Percentiles rank a stretch among this genome's conserved stretches.
Evolutionary conservation across 92 coral and sea anemone genomes (phyloP).

Genomic region (Phenganax stokvisi): DNA sequence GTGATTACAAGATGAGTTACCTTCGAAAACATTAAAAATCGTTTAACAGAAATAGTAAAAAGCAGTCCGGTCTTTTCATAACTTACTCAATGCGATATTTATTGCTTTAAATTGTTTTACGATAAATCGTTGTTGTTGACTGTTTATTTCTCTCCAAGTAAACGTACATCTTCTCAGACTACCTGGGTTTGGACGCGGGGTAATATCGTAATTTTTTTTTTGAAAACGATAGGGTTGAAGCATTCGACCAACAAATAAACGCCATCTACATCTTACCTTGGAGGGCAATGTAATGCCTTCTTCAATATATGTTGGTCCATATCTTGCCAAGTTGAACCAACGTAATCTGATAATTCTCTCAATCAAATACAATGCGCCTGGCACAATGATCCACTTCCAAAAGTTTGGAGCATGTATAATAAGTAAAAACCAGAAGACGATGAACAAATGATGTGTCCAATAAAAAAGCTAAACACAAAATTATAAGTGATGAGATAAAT

Average conservation of each 20-base stretch:
- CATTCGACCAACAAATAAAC: background rate
- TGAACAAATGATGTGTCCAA: constrained; percentile 26
- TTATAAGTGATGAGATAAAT: background rate
- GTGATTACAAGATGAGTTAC: constrained; percentile 28
- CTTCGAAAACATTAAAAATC: background rate
- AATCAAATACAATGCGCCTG: constrained; percentile 23
- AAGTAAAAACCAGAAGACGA: constrained; percentile 28
- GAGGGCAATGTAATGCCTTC: constrained; percentile 35
- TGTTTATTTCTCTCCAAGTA: no score
- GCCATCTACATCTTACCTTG: background rate
- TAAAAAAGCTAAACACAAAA: constrained; percentile 15
- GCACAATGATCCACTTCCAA: constrained; percentile 36
- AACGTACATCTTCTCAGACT: no score
- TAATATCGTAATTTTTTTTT: no score
- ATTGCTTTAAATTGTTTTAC: no score
- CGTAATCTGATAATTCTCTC: constrained; percentile 33
- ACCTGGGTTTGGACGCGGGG: no score
- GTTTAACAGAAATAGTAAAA: no score
- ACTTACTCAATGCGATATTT: no score
- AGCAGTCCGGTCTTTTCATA: no score
- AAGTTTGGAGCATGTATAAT: constrained; percentile 32
- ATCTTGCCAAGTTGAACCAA: constrained; percentile 29
- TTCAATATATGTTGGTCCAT: constrained; percentile 31
- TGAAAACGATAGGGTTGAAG: background rate
- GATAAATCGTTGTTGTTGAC: no score